These are phyloP conservation scores for Chrysodeixis includens DNA, from an alignment of 2,888 invertebrate genomes.

Conservation along the genomic window DNA sequence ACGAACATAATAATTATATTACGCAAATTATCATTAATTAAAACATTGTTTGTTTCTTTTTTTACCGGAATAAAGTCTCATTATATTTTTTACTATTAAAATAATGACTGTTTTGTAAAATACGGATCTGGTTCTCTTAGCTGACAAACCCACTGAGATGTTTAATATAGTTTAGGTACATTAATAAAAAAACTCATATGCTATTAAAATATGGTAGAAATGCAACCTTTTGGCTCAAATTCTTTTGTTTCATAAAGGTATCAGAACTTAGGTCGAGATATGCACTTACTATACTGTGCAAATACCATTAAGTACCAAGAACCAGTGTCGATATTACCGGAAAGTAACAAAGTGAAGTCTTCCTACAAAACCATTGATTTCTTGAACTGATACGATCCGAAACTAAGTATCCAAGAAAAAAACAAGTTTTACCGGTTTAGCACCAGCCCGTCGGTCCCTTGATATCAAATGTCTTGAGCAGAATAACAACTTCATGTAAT, in stretches of 20 bases:
- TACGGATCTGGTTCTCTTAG: too few species aligned
- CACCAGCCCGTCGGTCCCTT: background rate
- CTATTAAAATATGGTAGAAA: too few species aligned
- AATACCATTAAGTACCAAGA: background rate
- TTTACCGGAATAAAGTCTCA: too few species aligned
- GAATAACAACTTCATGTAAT: background rate
- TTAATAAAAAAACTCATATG: too few species aligned
- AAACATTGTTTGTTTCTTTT: too few species aligned
- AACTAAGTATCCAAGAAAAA: background rate
- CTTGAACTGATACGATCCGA: background rate
- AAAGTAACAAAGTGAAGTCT: background rate
- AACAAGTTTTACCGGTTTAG: background rate
- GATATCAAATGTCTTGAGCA: background rate
- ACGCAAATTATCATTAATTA: too few species aligned
- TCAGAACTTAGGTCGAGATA: background rate
- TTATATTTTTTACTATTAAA: too few species aligned
- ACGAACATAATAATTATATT: conserved; percentile 2
- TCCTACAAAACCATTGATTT: background rate
- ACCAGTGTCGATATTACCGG: background rate
- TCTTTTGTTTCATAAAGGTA: too few species aligned
- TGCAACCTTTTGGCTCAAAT: too few species aligned
- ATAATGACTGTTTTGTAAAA: too few species aligned
- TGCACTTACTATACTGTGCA: background rate
- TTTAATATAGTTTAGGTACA: too few species aligned
- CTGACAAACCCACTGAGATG: too few species aligned